Evolutionary conservation across 2,888 invertebrate genomes (phyloP).

Genomic region (Nowickia ferox): DNA sequence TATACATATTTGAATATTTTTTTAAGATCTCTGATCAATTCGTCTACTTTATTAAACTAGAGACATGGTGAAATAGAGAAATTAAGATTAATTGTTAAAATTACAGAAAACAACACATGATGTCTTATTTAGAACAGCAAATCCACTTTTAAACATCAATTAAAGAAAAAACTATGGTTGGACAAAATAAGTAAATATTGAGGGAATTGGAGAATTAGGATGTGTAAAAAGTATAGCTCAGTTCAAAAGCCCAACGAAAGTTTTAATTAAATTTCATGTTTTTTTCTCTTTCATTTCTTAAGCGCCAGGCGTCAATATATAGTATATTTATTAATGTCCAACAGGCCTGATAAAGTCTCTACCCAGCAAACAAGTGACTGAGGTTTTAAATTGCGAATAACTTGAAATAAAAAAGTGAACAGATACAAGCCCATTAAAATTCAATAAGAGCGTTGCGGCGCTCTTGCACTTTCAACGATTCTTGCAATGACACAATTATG

Average conservation of each 20-base stretch:
- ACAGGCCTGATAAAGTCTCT: conserved; percentile 26
- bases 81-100: conserved; percentile 55
- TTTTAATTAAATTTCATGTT: conserved; percentile 47
- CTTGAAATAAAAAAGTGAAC: too few relatives aligned
- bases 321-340: conserved; percentile 30
- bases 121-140: not conserved
- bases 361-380: not conserved
- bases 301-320: conserved; percentile 66
- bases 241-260: conserved; percentile 3
- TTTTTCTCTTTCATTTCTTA: conserved; percentile 14
- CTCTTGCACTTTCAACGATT: too few relatives aligned
- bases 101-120: conserved; percentile 48
- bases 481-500: too few relatives aligned
- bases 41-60: not conserved
- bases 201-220: conserved; percentile 16
- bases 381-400: too few relatives aligned
- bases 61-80: conserved; percentile 54
- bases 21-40: not conserved
- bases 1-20: too few relatives aligned
- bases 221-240: not conserved
- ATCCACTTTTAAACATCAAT: not conserved
- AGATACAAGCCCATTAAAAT: too few relatives aligned
- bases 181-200: conserved; percentile 34
- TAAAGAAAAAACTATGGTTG: not conserved
- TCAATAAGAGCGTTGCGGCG: too few relatives aligned